Percentiles rank a stretch among this genome's conserved stretches.
phyloP scores from a whole-genome alignment of 2,888 invertebrate genomes.

The Pollenia angustigena region DNA sequence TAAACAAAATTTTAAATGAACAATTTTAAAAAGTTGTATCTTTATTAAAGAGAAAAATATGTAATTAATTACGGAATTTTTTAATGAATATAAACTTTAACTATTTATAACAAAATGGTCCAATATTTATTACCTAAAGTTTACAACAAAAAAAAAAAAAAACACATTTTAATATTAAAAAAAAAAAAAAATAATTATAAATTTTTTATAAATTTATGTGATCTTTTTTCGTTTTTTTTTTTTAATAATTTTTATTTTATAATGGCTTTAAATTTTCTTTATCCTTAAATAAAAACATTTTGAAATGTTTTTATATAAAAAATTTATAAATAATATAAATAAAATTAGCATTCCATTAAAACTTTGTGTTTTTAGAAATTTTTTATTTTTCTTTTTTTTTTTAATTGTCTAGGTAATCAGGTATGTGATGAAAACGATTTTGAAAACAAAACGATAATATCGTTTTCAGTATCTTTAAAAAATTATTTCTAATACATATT shows the following conservation, averaged over 20 bases:
- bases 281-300: slow-evolving; percentile 54
- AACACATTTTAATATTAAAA: background rate
- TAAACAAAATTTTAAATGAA: slow-evolving; percentile 29
- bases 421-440: too few relatives aligned
- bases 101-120: slow-evolving; percentile 65
- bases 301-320: slow-evolving; percentile 43
- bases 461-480: too few relatives aligned
- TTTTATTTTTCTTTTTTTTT: background rate
- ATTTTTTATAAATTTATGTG: slow-evolving; percentile 63
- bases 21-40: background rate
- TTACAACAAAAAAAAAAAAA: slow-evolving; percentile 40
- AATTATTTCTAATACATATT: too few relatives aligned
- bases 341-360: slow-evolving; percentile 63
- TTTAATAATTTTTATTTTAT: slow-evolving; percentile 43
- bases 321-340: slow-evolving; percentile 45
- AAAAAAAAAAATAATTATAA: slow-evolving; percentile 15
- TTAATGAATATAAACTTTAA: slow-evolving; percentile 48
- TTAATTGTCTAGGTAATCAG: background rate
- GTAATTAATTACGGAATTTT: slow-evolving; percentile 2
- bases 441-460: too few relatives aligned
- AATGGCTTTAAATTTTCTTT: slow-evolving; percentile 66
- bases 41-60: slow-evolving; percentile 11
- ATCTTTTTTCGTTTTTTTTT: slow-evolving; percentile 46
- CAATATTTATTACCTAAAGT: slow-evolving; percentile 69
- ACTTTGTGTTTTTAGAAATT: background rate